Percentiles rank a stretch among this genome's conserved stretches.
These are phyloP conservation scores for Drosophila subpulchrella DNA, from an alignment of 1,140 invertebrate species.

Conservation along the genomic window DNA sequence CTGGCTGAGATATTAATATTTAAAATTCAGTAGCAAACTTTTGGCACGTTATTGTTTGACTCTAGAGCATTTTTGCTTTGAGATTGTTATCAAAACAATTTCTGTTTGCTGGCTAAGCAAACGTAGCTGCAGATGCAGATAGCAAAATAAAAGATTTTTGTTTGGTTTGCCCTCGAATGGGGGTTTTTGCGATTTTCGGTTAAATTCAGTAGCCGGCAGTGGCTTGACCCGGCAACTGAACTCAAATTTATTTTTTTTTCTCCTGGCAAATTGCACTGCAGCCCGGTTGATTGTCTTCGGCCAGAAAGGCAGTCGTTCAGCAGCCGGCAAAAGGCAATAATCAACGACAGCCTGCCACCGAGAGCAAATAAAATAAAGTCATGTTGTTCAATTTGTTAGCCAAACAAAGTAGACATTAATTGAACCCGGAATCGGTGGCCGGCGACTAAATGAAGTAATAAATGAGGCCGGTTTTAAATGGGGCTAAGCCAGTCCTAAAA, in stretches of 20 bases:
- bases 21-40: slow-evolving; percentile 84
- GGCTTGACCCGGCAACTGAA: slow-evolving; percentile 76
- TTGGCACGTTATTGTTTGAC: slow-evolving; percentile 83
- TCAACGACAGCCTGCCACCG: slow-evolving; percentile 47
- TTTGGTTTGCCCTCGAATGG: slow-evolving; percentile 23
- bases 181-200: slow-evolving; percentile 20
- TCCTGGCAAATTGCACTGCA: slow-evolving; percentile 76
- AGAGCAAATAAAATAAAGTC: slow-evolving; percentile 66
- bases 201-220: slow-evolving; percentile 81
- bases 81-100: slow-evolving; percentile 80
- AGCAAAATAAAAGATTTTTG: slow-evolving; percentile 40
- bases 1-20: slow-evolving; percentile 77
- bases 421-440: slow-evolving; percentile 66
- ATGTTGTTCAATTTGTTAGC: slow-evolving; percentile 78
- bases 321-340: slow-evolving; percentile 55
- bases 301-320: slow-evolving; percentile 7
- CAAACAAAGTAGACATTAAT: slow-evolving; percentile 76
- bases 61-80: slow-evolving; percentile 47
- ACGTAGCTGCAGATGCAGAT: slow-evolving; percentile 59
- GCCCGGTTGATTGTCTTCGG: slow-evolving; percentile 70
- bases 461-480: slow-evolving; percentile 3
- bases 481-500: not conserved
- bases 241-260: slow-evolving; percentile 66
- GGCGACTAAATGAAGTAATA: slow-evolving; percentile 57
- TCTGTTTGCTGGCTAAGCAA: slow-evolving; percentile 45